Percentiles rank a stretch among this genome's conserved stretches.
These are phyloP conservation scores for Patiria miniata DNA, from an alignment of 35 echinoderm and acorn worm genomes.

Conservation along the genomic window DNA sequence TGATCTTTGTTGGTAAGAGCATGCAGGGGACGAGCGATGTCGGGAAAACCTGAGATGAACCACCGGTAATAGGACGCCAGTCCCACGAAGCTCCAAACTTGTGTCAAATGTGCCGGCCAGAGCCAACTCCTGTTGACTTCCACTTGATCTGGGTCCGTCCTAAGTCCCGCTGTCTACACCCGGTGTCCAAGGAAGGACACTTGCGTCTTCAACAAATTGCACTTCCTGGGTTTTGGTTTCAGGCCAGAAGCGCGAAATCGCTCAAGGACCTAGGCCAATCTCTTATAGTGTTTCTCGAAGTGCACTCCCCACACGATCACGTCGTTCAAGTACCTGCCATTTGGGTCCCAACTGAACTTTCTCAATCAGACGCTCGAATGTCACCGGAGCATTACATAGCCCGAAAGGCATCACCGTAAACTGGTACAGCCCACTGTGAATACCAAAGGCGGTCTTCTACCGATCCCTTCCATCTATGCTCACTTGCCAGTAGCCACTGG, in stretches of 20 bases:
- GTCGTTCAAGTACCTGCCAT: constrained; percentile 74
- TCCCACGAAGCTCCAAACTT: constrained; percentile 32
- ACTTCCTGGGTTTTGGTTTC: constrained; percentile 51
- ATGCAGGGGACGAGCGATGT: not conserved
- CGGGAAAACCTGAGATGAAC: constrained; percentile 31
- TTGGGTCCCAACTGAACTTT: constrained; percentile 33
- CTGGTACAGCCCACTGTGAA: constrained; percentile 55
- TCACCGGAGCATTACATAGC: constrained; percentile 50
- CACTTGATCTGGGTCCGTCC: constrained; percentile 35
- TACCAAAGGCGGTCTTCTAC: constrained; percentile 65
- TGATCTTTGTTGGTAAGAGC: constrained; percentile 21
- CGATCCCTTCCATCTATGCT: constrained; percentile 49
- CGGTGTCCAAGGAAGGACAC: constrained; percentile 57
- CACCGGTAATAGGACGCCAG: constrained; percentile 40
- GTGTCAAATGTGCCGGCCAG: constrained; percentile 17
- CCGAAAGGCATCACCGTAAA: constrained; percentile 72
- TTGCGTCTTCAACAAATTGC: constrained; percentile 33
- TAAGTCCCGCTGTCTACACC: constrained; percentile 39
- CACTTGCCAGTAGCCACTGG: constrained; percentile 83
- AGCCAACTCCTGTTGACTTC: constrained; percentile 39
- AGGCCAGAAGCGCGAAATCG: constrained; percentile 24
- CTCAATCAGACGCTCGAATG: constrained; percentile 69
- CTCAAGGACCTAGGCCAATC: constrained; percentile 34
- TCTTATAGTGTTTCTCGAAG: constrained; percentile 23
- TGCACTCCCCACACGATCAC: constrained; percentile 46